Evolutionary conservation across 1,140 invertebrate species (phyloP).

Genomic region (Drosophila kepulauana): DNA sequence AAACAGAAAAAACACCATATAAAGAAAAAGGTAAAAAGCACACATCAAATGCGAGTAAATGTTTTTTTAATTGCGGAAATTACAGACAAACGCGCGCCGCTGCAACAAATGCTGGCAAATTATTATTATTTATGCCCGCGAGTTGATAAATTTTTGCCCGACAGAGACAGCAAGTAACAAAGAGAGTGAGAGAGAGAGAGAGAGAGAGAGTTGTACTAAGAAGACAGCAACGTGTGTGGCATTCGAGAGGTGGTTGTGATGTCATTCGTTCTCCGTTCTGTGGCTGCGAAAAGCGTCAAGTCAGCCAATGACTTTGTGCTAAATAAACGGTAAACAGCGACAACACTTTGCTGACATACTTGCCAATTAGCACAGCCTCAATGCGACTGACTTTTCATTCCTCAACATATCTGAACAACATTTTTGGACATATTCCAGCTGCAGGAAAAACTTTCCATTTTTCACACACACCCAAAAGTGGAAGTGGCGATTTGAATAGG

Average conservation of each 20-base stretch:
- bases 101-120: slow-evolving; percentile 75
- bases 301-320: slow-evolving; percentile 51
- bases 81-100: slow-evolving; percentile 74
- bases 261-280: slow-evolving; percentile 46
- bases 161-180: not conserved
- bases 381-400: slow-evolving; percentile 31
- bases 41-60: slow-evolving; percentile 79
- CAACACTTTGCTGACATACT: slow-evolving; percentile 27
- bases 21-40: slow-evolving; percentile 33
- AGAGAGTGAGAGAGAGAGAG: not conserved
- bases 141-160: slow-evolving; percentile 76
- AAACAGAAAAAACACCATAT: slow-evolving; percentile 10
- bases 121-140: slow-evolving; percentile 81
- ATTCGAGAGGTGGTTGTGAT: slow-evolving; percentile 52
- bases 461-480: not conserved
- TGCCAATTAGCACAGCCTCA: slow-evolving; percentile 38
- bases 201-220: slow-evolving; percentile 47
- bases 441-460: slow-evolving; percentile 29
- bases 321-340: slow-evolving; percentile 38
- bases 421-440: slow-evolving; percentile 49
- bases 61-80: slow-evolving; percentile 85
- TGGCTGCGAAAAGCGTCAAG: slow-evolving; percentile 33
- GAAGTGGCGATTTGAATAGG: slow-evolving; percentile 20
- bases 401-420: slow-evolving; percentile 5
- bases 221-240: slow-evolving; percentile 79